Conservation (phyloP, 2,888 invertebrate species). For the Temnothorax ravouxi region DNA sequence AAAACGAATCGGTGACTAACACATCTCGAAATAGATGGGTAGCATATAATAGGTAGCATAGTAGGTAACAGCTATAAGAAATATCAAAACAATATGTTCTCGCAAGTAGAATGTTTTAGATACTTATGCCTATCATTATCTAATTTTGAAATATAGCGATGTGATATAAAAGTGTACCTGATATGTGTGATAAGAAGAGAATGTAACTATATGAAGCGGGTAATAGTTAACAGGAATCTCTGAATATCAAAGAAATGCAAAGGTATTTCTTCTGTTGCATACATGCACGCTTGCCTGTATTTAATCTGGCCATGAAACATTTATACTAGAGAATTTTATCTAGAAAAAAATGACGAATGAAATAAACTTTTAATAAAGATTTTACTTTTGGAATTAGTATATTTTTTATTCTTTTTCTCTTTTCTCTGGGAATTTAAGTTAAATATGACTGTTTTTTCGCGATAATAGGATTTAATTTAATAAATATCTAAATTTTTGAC, state of each 20-base stretch:
- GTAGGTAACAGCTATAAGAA: not conserved
- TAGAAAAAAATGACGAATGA: not conserved
- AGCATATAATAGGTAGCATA: not conserved
- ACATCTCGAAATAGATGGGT: slow-evolving; percentile 1
- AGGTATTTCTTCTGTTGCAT: not conserved
- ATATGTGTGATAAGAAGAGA: not conserved
- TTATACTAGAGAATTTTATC: not conserved
- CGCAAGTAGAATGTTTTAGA: not conserved
- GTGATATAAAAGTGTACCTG: not conserved
- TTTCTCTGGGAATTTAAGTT: not conserved
- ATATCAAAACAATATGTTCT: not conserved
- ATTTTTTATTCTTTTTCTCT: not conserved
- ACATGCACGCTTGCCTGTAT: not conserved
- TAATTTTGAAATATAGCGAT: slow-evolving; percentile 9
- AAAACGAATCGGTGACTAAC: slow-evolving; percentile 2
- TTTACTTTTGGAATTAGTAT: slow-evolving; percentile 2
- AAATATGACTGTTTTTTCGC: not conserved
- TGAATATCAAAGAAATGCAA: not conserved
- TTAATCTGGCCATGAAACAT: not conserved
- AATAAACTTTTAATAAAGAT: not conserved
- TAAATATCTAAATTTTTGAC: not conserved
- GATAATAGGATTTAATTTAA: not conserved
- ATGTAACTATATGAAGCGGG: not conserved
- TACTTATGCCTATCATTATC: not conserved
- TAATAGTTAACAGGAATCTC: not conserved